These are phyloP conservation scores for Dicranocentrus wangi DNA, from an alignment of 2,888 invertebrate species.

Conservation along the genomic window DNA sequence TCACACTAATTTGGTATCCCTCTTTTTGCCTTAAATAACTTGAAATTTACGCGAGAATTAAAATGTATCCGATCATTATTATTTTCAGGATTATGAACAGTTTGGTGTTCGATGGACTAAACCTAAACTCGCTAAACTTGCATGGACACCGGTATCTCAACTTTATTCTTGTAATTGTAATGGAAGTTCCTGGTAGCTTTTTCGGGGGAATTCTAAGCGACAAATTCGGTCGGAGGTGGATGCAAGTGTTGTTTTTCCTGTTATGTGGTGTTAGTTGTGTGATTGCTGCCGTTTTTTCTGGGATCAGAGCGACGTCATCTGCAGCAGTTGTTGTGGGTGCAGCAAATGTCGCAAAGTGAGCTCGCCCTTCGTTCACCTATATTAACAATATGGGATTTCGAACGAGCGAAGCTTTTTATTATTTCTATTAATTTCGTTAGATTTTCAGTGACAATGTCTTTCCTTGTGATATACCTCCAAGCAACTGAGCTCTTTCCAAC, in stretches of 20 bases:
- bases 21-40: too few relatives aligned
- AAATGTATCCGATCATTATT: too few relatives aligned
- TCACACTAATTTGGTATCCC: conserved; percentile 31
- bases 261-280: conserved; percentile 75
- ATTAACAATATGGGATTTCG: too few relatives aligned
- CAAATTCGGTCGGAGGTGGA: conserved; percentile 77
- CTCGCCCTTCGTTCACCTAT: not conserved
- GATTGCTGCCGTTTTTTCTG: conserved; percentile 70
- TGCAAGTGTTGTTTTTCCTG: conserved; percentile 76
- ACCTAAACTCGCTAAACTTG: conserved; percentile 73
- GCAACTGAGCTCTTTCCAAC: conserved; percentile 80
- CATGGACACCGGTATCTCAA: conserved; percentile 81
- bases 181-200: conserved; percentile 80
- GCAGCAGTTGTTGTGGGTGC: conserved; percentile 46
- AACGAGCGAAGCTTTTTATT: not conserved
- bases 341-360: conserved; percentile 54
- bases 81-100: conserved; percentile 50
- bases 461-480: conserved; percentile 79
- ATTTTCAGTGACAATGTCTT: conserved; percentile 78
- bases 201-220: conserved; percentile 78
- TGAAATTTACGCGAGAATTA: too few relatives aligned
- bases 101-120: conserved; percentile 52
- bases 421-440: conserved; percentile 48
- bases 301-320: not conserved
- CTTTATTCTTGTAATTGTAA: conserved; percentile 80